These are phyloP conservation scores for Stomorhina lunata DNA, from an alignment of 2,888 invertebrate genomes.

Conservation along the genomic window DNA sequence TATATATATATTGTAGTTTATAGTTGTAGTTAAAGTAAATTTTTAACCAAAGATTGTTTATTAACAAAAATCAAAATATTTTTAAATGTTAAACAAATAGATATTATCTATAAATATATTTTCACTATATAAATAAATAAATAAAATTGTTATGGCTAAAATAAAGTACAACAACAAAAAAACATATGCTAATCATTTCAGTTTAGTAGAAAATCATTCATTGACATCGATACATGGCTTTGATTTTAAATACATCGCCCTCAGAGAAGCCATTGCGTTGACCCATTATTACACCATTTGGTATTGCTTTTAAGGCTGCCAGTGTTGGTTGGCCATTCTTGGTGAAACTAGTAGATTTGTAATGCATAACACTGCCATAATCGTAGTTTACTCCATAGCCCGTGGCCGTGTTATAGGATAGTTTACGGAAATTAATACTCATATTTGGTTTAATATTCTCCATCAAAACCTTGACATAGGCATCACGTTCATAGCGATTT, in stretches of 20 bases:
- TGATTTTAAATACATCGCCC: constrained; percentile 75
- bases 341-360: constrained; percentile 87
- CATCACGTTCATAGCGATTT: constrained; percentile 87
- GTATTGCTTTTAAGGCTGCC: constrained; percentile 82
- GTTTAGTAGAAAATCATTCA: background rate
- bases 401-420: constrained; percentile 81
- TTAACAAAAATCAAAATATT: constrained; percentile 7
- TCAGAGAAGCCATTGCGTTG: constrained; percentile 75
- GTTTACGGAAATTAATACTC: constrained; percentile 86
- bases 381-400: constrained; percentile 87
- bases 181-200: background rate
- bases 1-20: background rate
- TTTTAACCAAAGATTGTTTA: constrained; percentile 46
- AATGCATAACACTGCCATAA: constrained; percentile 91
- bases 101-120: background rate
- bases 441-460: constrained; percentile 85
- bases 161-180: background rate
- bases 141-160: constrained; percentile 38
- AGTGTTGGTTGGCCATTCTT: constrained; percentile 86
- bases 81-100: background rate
- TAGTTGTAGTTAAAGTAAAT: background rate
- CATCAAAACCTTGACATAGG: constrained; percentile 84
- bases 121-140: constrained; percentile 22
- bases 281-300: constrained; percentile 72
- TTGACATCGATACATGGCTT: constrained; percentile 75